phyloP scores from a whole-genome alignment of 2,113 vertebrate species.

The Nyctibius bracteatus region DNA sequence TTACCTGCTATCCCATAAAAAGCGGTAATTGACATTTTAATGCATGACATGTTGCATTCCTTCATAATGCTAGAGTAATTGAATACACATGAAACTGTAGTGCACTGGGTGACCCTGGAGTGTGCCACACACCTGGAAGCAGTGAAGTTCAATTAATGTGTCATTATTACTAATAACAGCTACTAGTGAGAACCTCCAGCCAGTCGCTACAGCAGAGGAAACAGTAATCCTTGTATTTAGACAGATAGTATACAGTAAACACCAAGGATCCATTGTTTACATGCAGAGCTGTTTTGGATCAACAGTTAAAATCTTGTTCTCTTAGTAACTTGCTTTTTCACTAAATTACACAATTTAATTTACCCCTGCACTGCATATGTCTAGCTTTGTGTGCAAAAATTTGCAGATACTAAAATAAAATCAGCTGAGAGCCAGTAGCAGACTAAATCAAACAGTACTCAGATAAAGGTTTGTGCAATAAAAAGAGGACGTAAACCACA shows the following conservation, averaged over 20 bases:
- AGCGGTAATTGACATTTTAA: constrained; percentile 53
- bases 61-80: constrained; percentile 65
- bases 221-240: constrained; percentile 37
- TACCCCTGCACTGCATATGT: not conserved
- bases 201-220: constrained; percentile 26
- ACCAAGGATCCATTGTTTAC: constrained; percentile 34
- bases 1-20: not conserved
- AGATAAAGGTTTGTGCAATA: constrained; percentile 37
- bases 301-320: not conserved
- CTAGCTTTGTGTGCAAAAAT: not conserved
- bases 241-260: constrained; percentile 35
- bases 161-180: constrained; percentile 71
- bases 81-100: constrained; percentile 68
- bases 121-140: constrained; percentile 81
- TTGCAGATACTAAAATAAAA: constrained; percentile 51
- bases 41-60: constrained; percentile 53
- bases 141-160: constrained; percentile 80
- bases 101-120: constrained; percentile 69
- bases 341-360: not conserved
- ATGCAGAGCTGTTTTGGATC: not conserved
- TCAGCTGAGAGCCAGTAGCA: constrained; percentile 15
- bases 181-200: constrained; percentile 73
- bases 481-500: constrained; percentile 29
- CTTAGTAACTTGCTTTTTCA: not conserved
- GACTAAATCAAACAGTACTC: not conserved